These are phyloP conservation scores for Thalassarche chlororhynchos DNA, from an alignment of 2,113 vertebrate genomes.

Conservation along the genomic window DNA sequence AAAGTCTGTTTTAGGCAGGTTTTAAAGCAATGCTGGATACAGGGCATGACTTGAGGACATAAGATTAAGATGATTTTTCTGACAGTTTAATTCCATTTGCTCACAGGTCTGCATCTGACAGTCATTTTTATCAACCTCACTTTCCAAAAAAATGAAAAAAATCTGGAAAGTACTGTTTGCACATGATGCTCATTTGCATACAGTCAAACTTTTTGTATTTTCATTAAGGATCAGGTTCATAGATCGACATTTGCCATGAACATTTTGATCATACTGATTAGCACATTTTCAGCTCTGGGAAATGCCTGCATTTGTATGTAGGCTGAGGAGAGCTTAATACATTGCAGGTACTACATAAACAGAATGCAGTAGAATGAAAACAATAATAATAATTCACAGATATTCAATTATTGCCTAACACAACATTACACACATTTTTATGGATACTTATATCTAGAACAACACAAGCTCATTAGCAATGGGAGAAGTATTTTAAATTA, in stretches of 20 bases:
- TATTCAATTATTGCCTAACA: slow-evolving; percentile 41
- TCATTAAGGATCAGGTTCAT: not conserved
- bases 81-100: not conserved
- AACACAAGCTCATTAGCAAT: slow-evolving; percentile 6
- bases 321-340: not conserved
- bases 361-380: slow-evolving; percentile 15
- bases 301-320: not conserved
- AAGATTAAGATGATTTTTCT: not conserved
- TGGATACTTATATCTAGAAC: slow-evolving; percentile 4
- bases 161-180: not conserved
- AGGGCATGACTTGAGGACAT: not conserved
- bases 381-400: slow-evolving; percentile 31
- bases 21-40: not conserved
- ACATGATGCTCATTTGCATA: accelerated
- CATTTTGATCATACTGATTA: not conserved
- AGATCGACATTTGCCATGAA: not conserved
- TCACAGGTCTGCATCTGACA: not conserved
- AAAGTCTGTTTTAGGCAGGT: not conserved
- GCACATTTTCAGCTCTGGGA: not conserved
- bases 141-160: not conserved
- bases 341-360: not conserved
- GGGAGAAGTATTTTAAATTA: not conserved
- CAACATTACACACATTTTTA: not conserved
- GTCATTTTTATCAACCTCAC: not conserved
- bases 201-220: not conserved